A percentile compares a stretch with the other conserved stretches of the same genome.
These are phyloP conservation scores for Scaptomyza tumidula DNA, from an alignment of 2,888 invertebrate species.

Conservation along the genomic window DNA sequence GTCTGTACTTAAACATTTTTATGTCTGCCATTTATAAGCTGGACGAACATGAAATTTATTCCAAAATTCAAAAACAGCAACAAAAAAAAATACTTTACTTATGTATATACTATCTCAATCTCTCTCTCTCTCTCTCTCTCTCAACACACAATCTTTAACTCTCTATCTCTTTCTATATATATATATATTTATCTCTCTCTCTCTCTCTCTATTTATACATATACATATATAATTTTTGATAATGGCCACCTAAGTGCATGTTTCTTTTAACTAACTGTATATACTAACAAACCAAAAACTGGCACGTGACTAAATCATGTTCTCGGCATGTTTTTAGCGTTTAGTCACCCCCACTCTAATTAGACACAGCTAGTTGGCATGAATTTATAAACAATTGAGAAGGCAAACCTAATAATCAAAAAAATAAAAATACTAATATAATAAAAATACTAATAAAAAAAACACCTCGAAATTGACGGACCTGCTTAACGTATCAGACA, in stretches of 20 bases:
- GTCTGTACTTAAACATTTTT: slow-evolving; percentile 84
- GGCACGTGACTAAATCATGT: slow-evolving; percentile 55
- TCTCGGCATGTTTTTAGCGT: slow-evolving; percentile 65
- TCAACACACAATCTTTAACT: neutral
- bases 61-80: slow-evolving; percentile 59
- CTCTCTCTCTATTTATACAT: neutral
- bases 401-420: slow-evolving; percentile 4
- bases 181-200: neutral
- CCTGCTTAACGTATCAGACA: slow-evolving; percentile 15
- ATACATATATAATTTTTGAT: slow-evolving; percentile 24
- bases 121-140: slow-evolving; percentile 23
- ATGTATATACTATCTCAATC: slow-evolving; percentile 47
- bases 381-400: slow-evolving; percentile 5
- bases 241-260: slow-evolving; percentile 72
- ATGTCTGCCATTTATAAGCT: slow-evolving; percentile 82
- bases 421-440: neutral
- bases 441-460: neutral
- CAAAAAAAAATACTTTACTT: slow-evolving; percentile 44
- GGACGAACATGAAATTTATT: slow-evolving; percentile 67
- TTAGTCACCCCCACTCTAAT: slow-evolving; percentile 45
- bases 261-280: slow-evolving; percentile 52
- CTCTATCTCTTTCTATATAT: too few species aligned
- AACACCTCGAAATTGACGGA: slow-evolving; percentile 34
- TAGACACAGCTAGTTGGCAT: slow-evolving; percentile 45
- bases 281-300: slow-evolving; percentile 23